A percentile compares a stretch with the other conserved stretches of the same genome.
phyloP scores from a whole-genome alignment of 2,113 vertebrate species.

The Larimichthys polyactis region DNA sequence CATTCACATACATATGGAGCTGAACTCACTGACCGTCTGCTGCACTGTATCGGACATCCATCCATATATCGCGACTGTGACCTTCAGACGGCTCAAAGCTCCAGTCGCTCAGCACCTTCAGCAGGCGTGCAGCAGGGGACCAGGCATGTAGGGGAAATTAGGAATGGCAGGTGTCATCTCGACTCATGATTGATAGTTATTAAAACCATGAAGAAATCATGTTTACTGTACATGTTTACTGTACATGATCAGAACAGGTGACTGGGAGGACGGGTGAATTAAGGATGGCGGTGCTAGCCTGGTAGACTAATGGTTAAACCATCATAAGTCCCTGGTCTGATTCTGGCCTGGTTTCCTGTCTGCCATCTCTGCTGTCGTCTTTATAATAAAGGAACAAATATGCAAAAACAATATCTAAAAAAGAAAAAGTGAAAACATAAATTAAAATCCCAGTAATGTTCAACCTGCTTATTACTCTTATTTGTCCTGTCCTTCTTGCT shows the following conservation, averaged over 20 bases:
- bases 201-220: conserved; percentile 9
- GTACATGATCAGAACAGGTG: neutral
- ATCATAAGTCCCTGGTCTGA: too few species aligned
- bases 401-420: too few species aligned
- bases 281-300: neutral
- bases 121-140: neutral
- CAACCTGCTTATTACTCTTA: too few species aligned
- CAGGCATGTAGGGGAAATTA: neutral
- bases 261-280: neutral
- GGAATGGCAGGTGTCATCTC: conserved; percentile 30
- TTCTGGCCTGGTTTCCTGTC: too few species aligned
- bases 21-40: conserved; percentile 62
- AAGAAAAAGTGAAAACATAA: too few species aligned
- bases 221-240: too few species aligned
- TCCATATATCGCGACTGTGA: conserved; percentile 59
- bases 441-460: too few species aligned
- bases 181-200: conserved; percentile 14
- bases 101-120: neutral
- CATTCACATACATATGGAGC: conserved; percentile 35
- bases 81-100: conserved; percentile 53
- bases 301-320: too few species aligned
- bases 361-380: too few species aligned
- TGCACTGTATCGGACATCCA: conserved; percentile 46
- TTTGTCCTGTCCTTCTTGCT: too few species aligned
- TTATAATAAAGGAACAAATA: too few species aligned